A percentile compares a stretch with the other conserved stretches of the same genome.
Conservation (phyloP, 2,888 invertebrate genomes). For the Microchrysa polita region DNA sequence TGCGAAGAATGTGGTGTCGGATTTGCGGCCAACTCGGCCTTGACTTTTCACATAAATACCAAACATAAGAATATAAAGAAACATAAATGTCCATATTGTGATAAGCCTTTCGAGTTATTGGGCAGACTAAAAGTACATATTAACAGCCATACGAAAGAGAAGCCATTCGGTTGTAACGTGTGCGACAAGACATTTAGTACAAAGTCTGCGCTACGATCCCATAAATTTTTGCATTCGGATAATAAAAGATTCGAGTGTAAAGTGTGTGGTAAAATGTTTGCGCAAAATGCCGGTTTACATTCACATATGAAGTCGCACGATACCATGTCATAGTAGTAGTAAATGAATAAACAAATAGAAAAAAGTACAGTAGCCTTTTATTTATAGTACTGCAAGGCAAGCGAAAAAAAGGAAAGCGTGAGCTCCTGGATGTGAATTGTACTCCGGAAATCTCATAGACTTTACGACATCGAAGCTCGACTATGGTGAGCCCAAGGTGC, state of each 20-base stretch:
- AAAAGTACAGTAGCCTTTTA: too few species aligned
- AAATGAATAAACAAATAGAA: too few species aligned
- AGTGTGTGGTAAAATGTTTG: constrained; percentile 58
- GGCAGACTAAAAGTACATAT: constrained; percentile 57
- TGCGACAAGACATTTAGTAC: constrained; percentile 58
- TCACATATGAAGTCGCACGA: constrained; percentile 61
- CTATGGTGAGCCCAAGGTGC: too few species aligned
- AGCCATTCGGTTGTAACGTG: constrained; percentile 52
- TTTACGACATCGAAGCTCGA: too few species aligned
- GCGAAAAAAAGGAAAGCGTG: too few species aligned
- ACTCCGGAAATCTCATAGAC: too few species aligned
- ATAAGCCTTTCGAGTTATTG: constrained; percentile 56
- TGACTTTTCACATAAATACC: constrained; percentile 45
- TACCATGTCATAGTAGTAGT: too few species aligned
- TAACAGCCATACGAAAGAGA: constrained; percentile 58
- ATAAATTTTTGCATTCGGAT: constrained; percentile 57
- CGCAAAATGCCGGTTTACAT: constrained; percentile 60
- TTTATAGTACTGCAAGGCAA: too few species aligned
- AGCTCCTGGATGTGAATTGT: too few species aligned
- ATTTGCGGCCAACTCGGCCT: constrained; percentile 45
- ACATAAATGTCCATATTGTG: constrained; percentile 55
- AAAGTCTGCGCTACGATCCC: constrained; percentile 58
- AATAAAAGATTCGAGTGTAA: constrained; percentile 59
- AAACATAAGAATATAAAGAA: constrained; percentile 59
- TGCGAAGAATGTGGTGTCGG: constrained; percentile 50